Percentiles rank a stretch among this genome's conserved stretches.
These are phyloP conservation scores for Ecdyonurus torrentis DNA, from an alignment of 2,888 invertebrate species.

Conservation along the genomic window DNA sequence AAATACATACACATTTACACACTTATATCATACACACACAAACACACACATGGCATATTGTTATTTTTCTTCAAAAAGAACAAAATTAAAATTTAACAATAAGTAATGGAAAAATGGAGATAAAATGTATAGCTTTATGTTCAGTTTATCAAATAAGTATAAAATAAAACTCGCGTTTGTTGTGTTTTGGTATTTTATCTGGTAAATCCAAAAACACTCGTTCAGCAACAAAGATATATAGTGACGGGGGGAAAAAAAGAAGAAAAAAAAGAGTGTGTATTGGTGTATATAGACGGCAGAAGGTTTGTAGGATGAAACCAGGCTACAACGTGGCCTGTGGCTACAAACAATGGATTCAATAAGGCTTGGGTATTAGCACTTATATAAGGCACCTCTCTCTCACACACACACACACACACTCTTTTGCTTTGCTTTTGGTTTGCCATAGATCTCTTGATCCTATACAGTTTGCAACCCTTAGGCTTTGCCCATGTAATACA, in stretches of 20 bases:
- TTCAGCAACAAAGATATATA: neutral
- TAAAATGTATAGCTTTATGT: neutral
- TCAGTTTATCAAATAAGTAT: neutral
- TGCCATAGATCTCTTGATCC: neutral
- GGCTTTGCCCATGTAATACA: too few relatives aligned
- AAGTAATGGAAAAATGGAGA: neutral
- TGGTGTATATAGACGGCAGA: neutral
- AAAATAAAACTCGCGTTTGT: neutral
- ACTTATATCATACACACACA: too few relatives aligned
- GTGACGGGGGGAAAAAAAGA: neutral
- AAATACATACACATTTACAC: too few relatives aligned
- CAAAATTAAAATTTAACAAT: neutral
- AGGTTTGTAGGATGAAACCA: neutral
- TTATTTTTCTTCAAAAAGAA: neutral
- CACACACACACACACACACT: too few relatives aligned
- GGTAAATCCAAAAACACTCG: too few relatives aligned
- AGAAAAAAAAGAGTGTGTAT: neutral
- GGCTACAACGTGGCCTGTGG: neutral
- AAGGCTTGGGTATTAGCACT: neutral
- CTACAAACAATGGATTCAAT: neutral
- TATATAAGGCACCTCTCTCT: neutral
- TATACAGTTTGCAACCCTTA: too few relatives aligned
- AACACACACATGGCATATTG: too few relatives aligned
- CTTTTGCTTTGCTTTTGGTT: too few relatives aligned
- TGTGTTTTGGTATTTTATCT: neutral